Evolutionary conservation across 2,888 invertebrate genomes (phyloP).

Genomic region (Torymus auratus): DNA sequence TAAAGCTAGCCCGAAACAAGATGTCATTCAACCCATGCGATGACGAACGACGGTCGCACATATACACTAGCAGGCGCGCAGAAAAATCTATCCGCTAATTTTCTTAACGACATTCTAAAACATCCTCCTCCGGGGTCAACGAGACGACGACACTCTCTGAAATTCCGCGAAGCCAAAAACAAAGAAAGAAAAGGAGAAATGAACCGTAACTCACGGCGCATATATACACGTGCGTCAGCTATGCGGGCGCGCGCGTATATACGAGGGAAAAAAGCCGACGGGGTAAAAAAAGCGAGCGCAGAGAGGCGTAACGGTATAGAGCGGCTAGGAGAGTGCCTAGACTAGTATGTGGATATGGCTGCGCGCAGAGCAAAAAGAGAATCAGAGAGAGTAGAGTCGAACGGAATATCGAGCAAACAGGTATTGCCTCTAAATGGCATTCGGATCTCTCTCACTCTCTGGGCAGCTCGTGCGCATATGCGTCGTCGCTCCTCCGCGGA

Average conservation of each 20-base stretch:
- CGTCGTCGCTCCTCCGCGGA: too few species aligned
- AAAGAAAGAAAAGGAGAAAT: slow-evolving; percentile 3
- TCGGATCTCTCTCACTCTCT: slow-evolving; percentile 14
- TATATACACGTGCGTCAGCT: too few species aligned
- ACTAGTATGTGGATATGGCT: slow-evolving; percentile 2
- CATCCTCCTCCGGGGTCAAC: background rate
- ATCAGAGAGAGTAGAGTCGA: background rate
- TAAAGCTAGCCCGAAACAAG: background rate
- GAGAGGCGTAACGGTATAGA: slow-evolving; percentile 32
- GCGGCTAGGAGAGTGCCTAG: background rate
- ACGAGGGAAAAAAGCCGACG: background rate
- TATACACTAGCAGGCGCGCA: background rate
- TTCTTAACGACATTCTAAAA: slow-evolving; percentile 25
- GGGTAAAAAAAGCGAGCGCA: slow-evolving; percentile 15
- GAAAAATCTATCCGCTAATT: slow-evolving; percentile 19
- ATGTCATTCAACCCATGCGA: slow-evolving; percentile 2
- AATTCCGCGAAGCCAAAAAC: slow-evolving; percentile 29
- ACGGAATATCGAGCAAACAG: slow-evolving; percentile 39
- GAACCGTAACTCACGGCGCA: slow-evolving; percentile 2
- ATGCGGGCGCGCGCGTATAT: background rate
- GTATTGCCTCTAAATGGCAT: slow-evolving; percentile 41
- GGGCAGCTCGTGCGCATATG: background rate
- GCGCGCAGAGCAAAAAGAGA: background rate
- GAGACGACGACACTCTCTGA: background rate
- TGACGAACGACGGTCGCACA: background rate